A percentile compares a stretch with the other conserved stretches of the same genome.
These are phyloP conservation scores for Neotragus moschatus DNA, from an alignment of 2,113 vertebrate species.

Conservation along the genomic window DNA sequence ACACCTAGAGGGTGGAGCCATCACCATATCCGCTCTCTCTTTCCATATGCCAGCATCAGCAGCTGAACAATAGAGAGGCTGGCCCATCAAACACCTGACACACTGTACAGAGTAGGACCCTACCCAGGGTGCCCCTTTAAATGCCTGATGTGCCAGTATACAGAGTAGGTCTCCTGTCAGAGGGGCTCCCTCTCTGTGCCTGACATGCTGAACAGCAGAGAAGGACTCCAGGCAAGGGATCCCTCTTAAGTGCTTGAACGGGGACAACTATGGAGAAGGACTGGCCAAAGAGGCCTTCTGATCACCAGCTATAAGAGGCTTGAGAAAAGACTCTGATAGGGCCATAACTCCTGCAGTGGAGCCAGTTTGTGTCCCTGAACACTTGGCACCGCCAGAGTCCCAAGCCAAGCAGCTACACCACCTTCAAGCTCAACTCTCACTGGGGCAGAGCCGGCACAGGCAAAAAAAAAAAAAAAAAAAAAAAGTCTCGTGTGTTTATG, in stretches of 20 bases:
- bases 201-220: background rate
- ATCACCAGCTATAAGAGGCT: background rate
- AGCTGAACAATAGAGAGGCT: background rate
- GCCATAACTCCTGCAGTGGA: fast-evolving
- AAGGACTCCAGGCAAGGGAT: background rate
- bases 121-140: background rate
- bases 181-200: background rate
- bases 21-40: background rate
- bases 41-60: background rate
- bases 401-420: background rate
- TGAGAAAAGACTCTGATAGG: background rate
- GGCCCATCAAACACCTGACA: background rate
- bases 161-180: background rate
- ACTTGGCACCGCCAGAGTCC: background rate
- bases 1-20: background rate
- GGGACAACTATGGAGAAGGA: background rate
- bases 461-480: background rate
- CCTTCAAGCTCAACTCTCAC: background rate
- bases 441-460: background rate
- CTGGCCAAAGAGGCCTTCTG: background rate
- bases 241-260: background rate
- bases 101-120: background rate
- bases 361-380: background rate
- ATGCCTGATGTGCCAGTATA: background rate
- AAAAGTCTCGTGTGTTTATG: background rate